Base-by-base conservation (phyloP, 2,797 vertebrate genomes). In the Hybognathus amarus region DNA sequence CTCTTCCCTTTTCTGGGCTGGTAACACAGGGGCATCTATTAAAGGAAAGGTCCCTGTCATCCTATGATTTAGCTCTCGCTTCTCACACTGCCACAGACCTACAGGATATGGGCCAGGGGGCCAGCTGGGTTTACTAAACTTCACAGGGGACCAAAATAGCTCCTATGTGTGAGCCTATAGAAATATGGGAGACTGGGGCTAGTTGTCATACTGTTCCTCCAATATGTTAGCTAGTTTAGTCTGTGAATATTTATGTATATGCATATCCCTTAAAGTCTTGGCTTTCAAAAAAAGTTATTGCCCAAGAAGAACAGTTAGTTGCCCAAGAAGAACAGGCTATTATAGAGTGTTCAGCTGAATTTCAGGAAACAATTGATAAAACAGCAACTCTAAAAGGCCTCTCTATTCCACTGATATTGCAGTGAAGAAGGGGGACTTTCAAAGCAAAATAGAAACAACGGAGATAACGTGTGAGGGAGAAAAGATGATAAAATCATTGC, bases 1-100 rank as follows among this genome's bases (percentile, higher is more conserved):
- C 87, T 91, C 90, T 93, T 93, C 91, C 94, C 94, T 95, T 94
- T 94, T 94, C 92, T 92, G 94, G 94, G 87, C 91, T 92, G 92
- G 92, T 92, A 92, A 91, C 91, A 93, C 88, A 83, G 89, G 90
- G 91, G 91, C 88, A 91, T 90, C 92, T 94, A 94, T 92, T 92
- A 94, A 94, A 93, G 91, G 93, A 95, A 94, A 93, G 91, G 90
- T 87, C 90, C 89, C 92, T 92, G 94, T 94, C 93, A 94, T 91
- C 82, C 90, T 86, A 90, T 91, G 92, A 93, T 94, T 92, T 90
- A 92, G 91, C 83, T 90, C 90, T 86, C 87, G 13, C 81, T 76
- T 77, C 84, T 85, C 89, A 87, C 87, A 83, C 80, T 40, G 75
- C 76, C 73, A 88, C 85, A 87, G 61, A 84, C 86, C 85, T 89